These are phyloP conservation scores for Mesochorus sp. DNA, from an alignment of 2,888 invertebrate species.

Conservation along the genomic window DNA sequence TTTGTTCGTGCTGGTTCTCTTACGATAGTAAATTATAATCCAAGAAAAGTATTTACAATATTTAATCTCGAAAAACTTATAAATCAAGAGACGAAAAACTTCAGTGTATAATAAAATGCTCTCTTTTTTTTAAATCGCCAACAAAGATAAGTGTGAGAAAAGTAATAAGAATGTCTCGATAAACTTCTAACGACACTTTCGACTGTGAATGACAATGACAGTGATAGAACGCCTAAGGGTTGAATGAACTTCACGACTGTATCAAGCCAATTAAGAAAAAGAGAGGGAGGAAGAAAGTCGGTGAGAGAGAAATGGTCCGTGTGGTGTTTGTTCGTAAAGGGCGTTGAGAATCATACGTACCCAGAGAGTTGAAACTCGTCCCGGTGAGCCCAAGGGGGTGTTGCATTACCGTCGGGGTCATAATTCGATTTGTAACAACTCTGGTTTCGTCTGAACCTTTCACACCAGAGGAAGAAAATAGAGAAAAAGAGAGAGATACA, in stretches of 20 bases:
- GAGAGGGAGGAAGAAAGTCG: conserved; percentile 21
- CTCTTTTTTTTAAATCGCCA: no score
- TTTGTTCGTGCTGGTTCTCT: no score
- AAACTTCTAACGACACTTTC: conserved; percentile 10
- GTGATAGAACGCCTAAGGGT: conserved; percentile 60
- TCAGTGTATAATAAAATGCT: no score
- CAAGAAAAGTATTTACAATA: no score
- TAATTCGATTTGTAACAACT: conserved; percentile 71
- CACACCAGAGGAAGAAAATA: background rate
- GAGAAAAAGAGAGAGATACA: background rate
- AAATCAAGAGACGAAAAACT: background rate
- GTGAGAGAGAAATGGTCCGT: background rate
- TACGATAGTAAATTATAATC: no score
- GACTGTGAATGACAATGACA: conserved; percentile 65
- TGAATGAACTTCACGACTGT: conserved; percentile 68
- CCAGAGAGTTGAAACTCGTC: conserved; percentile 4
- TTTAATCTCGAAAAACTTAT: background rate
- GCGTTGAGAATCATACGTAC: conserved; percentile 2
- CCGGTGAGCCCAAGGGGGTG: conserved; percentile 47
- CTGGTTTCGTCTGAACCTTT: conserved; percentile 38
- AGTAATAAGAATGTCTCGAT: background rate
- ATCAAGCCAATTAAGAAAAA: conserved; percentile 74
- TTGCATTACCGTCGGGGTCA: conserved; percentile 64
- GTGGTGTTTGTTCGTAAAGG: conserved; percentile 1
- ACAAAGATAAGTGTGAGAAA: background rate